phyloP scores from a whole-genome alignment of 2,888 invertebrate species.

The Phyto melanocephala region DNA sequence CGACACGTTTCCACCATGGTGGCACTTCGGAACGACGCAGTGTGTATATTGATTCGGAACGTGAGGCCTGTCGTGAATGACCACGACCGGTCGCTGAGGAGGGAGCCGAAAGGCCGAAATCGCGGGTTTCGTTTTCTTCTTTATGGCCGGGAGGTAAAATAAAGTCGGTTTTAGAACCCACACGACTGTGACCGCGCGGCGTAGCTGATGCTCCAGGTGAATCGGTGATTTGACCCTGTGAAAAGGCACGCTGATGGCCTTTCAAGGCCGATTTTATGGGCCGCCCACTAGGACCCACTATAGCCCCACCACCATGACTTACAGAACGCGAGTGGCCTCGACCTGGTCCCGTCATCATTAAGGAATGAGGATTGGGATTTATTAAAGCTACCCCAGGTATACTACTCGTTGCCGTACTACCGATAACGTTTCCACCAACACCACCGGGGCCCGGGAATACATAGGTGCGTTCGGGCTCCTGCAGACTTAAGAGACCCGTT shows the following conservation, averaged over 20 bases:
- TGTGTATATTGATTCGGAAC: conserved; percentile 94
- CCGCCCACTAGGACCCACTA: conserved; percentile 80
- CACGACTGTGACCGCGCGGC: conserved; percentile 86
- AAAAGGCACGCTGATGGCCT: conserved; percentile 91
- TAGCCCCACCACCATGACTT: conserved; percentile 88
- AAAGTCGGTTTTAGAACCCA: conserved; percentile 92
- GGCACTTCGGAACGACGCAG: conserved; percentile 87
- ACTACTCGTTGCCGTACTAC: conserved; percentile 66
- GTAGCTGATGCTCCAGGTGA: conserved; percentile 73
- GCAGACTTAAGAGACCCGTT: conserved; percentile 60
- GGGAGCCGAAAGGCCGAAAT: conserved; percentile 77
- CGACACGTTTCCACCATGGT: conserved; percentile 85
- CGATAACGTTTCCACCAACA: conserved; percentile 68
- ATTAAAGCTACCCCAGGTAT: conserved; percentile 70
- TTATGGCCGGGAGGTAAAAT: conserved; percentile 92
- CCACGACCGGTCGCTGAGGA: conserved; percentile 81
- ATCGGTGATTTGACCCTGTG: conserved; percentile 91
- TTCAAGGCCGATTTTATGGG: conserved; percentile 87
- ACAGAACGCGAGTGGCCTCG: conserved; percentile 88
- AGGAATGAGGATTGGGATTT: conserved; percentile 57
- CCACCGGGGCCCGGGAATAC: conserved; percentile 75
- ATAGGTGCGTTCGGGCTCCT: conserved; percentile 77
- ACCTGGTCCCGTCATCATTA: conserved; percentile 65
- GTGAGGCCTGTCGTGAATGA: conserved; percentile 92
- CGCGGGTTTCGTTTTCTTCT: conserved; percentile 85